phyloP scores from a whole-genome alignment of 2,888 invertebrate species.

The Polia nebulosa region DNA sequence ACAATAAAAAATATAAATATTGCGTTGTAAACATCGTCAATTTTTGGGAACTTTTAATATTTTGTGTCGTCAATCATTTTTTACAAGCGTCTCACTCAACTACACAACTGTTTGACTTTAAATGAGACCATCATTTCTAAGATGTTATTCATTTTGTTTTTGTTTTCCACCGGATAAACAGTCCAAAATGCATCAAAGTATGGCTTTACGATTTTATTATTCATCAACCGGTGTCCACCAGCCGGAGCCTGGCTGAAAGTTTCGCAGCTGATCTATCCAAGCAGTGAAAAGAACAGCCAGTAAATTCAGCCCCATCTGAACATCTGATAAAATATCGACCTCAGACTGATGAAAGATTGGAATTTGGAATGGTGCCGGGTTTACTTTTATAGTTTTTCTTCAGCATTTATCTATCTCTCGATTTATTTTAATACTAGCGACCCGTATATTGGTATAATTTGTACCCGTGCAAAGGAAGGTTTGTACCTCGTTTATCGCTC shows the following conservation, averaged over 20 bases:
- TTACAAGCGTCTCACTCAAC: slow-evolving; percentile 1
- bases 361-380: not conserved
- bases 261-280: not conserved
- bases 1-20: slow-evolving; percentile 31
- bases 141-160: slow-evolving; percentile 2
- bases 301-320: not conserved
- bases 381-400: not conserved
- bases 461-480: too few relatives aligned
- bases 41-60: slow-evolving; percentile 20
- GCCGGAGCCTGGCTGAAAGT: not conserved
- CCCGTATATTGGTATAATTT: too few relatives aligned
- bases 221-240: too few relatives aligned
- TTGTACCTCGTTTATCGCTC: too few relatives aligned
- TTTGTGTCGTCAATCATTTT: slow-evolving; percentile 22
- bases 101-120: not conserved
- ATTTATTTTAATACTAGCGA: not conserved
- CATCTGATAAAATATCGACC: not conserved
- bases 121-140: slow-evolving; percentile 3
- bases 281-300: too few relatives aligned
- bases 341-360: too few relatives aligned
- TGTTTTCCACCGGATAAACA: slow-evolving; percentile 7
- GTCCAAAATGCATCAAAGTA: not conserved
- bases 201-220: not conserved
- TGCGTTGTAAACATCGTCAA: slow-evolving; percentile 10
- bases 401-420: not conserved